These are phyloP conservation scores for Bolinopsis microptera DNA, from an alignment of 37 sponge, comb jelly and placozoan genomes.

Conservation along the genomic window DNA sequence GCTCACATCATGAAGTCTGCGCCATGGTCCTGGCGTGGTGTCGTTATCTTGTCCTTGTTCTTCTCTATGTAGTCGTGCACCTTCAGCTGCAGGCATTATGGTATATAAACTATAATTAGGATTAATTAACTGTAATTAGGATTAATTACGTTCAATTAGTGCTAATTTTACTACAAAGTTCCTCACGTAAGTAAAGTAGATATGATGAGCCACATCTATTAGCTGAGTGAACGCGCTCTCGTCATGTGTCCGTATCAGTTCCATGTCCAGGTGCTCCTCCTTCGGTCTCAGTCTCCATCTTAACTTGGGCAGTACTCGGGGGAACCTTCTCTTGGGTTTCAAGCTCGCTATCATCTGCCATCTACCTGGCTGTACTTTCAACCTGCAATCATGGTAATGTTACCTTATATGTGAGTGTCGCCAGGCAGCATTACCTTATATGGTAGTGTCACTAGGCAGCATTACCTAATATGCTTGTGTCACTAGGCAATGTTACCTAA, in stretches of 20 bases:
- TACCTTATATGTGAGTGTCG: no score
- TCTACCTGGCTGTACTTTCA: neutral
- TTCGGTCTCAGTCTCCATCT: neutral
- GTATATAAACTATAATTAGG: neutral
- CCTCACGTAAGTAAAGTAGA: neutral
- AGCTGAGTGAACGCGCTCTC: neutral
- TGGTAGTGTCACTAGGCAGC: no score
- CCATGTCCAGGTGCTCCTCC: neutral
- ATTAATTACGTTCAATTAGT: neutral
- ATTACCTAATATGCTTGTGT: no score
- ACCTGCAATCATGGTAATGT: no score
- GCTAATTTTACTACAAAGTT: no score
- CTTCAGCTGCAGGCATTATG: neutral
- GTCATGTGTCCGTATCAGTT: neutral
- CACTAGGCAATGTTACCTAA: no score
- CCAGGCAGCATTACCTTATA: no score
- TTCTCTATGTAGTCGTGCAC: neutral
- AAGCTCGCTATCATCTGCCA: neutral
- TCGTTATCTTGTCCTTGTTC: constrained; percentile 38
- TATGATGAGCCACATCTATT: neutral
- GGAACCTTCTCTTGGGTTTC: neutral
- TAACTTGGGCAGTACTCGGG: neutral
- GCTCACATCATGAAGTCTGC: constrained; percentile 21
- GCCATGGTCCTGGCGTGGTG: neutral
- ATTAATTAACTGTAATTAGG: neutral